A percentile compares a stretch with the other conserved stretches of the same genome.
Conservation (phyloP, 2,797 vertebrate species). For the Coendou prehensilis region DNA sequence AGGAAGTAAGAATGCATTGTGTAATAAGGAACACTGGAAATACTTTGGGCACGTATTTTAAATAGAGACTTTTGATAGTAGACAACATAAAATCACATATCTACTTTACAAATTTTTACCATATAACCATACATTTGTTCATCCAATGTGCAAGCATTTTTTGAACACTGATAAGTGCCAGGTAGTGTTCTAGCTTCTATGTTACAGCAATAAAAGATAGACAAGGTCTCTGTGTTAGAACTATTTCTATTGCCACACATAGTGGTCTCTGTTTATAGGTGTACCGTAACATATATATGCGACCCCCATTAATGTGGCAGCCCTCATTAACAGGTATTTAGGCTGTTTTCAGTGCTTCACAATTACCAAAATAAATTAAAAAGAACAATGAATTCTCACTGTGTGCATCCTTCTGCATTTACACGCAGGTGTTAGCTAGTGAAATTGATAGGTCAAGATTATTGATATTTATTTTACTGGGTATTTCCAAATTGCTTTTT, state of each 20-base stretch:
- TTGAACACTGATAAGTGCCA: neutral
- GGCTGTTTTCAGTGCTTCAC: neutral
- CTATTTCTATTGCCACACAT: neutral
- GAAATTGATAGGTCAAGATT: neutral
- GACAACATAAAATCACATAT: neutral
- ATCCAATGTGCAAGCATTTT: neutral
- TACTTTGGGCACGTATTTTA: neutral
- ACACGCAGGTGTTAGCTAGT: constrained; percentile 3
- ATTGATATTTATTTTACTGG: constrained; percentile 47
- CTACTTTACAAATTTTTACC: constrained; percentile 29
- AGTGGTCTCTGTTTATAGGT: neutral
- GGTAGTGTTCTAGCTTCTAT: neutral
- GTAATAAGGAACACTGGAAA: neutral
- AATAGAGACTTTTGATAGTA: constrained; percentile 3
- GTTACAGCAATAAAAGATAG: neutral
- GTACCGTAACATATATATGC: neutral
- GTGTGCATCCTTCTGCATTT: neutral
- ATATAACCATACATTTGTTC: neutral
- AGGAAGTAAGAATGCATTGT: neutral
- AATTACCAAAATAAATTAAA: neutral
- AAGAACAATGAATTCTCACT: neutral
- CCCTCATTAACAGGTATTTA: neutral
- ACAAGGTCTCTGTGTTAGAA: neutral
- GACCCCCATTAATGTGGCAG: neutral
- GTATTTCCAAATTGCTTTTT: neutral